phyloP scores from a whole-genome alignment of 2,797 vertebrate species.

The Lutjanus argentimaculatus region DNA sequence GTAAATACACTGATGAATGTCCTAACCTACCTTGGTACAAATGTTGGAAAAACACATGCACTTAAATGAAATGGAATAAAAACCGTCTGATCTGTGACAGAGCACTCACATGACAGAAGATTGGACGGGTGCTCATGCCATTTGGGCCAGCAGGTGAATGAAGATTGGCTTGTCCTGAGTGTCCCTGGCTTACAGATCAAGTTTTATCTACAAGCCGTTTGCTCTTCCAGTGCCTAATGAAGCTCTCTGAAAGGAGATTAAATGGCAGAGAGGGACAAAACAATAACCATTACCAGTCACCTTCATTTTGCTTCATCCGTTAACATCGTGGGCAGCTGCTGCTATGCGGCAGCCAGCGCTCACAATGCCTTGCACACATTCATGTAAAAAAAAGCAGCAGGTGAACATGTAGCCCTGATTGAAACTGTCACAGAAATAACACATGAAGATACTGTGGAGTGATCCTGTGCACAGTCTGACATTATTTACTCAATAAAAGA shows the following conservation, averaged over 20 bases:
- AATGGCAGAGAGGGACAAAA: conserved; percentile 83
- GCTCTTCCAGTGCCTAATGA: conserved; percentile 82
- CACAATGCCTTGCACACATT: conserved; percentile 43
- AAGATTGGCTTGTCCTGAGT: conserved; percentile 75
- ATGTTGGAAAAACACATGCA: background rate
- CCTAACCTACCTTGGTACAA: background rate
- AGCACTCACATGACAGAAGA: conserved; percentile 61
- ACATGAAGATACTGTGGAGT: conserved; percentile 24
- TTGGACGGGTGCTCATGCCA: conserved; percentile 36
- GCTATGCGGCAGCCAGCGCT: conserved; percentile 52
- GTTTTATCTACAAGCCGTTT: conserved; percentile 82
- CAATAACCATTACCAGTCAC: conserved; percentile 85
- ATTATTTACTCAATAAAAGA: conserved; percentile 37
- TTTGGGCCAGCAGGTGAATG: conserved; percentile 69
- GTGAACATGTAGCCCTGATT: conserved; percentile 32
- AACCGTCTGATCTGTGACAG: conserved; percentile 39
- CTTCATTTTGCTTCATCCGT: conserved; percentile 79
- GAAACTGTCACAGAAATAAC: conserved; percentile 50
- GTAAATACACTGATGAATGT: conserved; percentile 12
- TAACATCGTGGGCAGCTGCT: conserved; percentile 66
- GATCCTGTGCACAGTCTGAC: conserved; percentile 1
- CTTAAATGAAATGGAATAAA: conserved; percentile 14
- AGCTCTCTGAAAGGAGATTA: conserved; percentile 85
- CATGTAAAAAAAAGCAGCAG: conserved; percentile 41
- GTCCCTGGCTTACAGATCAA: conserved; percentile 80